Conservation (phyloP, 2,888 invertebrate genomes). For the Pterostichus niger region DNA sequence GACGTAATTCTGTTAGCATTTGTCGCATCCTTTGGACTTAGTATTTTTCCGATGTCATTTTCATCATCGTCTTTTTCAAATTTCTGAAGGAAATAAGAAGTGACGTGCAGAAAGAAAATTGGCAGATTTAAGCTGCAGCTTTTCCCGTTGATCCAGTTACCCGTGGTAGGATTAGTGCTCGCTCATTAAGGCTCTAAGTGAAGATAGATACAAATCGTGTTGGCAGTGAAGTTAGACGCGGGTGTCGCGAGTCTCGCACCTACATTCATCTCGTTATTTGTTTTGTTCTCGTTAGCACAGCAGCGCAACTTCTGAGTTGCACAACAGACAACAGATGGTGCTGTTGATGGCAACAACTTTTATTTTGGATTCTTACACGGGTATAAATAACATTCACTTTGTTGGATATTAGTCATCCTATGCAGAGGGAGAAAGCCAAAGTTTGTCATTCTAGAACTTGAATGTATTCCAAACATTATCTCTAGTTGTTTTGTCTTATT, state of each 20-base stretch:
- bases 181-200: conserved; percentile 38
- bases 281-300: conserved; percentile 44
- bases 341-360: not conserved
- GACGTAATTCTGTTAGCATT: too few species aligned
- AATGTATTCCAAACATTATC: too few species aligned
- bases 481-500: too few species aligned
- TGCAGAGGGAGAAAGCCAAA: too few species aligned
- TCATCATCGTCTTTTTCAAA: not conserved
- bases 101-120: conserved; percentile 3
- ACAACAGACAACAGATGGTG: not conserved
- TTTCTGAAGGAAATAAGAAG: not conserved
- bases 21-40: too few species aligned
- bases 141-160: conserved; percentile 5
- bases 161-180: conserved; percentile 13
- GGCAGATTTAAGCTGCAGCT: conserved; percentile 1
- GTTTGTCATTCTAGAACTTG: too few species aligned
- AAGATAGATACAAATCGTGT: conserved; percentile 53
- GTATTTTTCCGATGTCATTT: too few species aligned
- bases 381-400: conserved; percentile 16
- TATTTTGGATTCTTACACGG: conserved; percentile 27
- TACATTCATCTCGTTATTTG: conserved; percentile 46
- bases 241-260: conserved; percentile 30
- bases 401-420: too few species aligned
- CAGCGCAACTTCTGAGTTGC: not conserved
- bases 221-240: conserved; percentile 34